A percentile compares a stretch with the other conserved stretches of the same genome.
These are phyloP conservation scores for Agonopterix heracliana DNA, from an alignment of 2,888 invertebrate genomes.

Conservation along the genomic window DNA sequence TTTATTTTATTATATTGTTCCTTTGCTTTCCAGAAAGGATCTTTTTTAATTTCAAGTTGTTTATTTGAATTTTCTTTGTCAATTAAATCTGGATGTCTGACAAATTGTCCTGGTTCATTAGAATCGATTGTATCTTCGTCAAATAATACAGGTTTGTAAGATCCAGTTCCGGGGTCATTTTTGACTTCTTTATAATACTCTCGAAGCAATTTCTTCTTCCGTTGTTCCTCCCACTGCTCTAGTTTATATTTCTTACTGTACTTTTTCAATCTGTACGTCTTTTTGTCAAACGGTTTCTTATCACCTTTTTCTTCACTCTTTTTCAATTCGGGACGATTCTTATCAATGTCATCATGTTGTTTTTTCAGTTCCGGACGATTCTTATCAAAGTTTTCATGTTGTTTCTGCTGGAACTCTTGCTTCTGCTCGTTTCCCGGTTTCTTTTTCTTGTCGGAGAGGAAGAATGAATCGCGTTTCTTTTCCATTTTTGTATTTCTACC, in stretches of 20 bases:
- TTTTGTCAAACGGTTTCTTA: conserved; percentile 81
- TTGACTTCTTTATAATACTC: conserved; percentile 75
- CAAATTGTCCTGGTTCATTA: conserved; percentile 45
- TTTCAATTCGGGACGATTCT: conserved; percentile 29
- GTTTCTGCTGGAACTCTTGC: conserved; percentile 23
- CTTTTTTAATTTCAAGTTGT: conserved; percentile 29
- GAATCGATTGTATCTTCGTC: conserved; percentile 60
- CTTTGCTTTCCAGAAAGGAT: conserved; percentile 71
- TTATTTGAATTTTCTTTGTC: conserved; percentile 27
- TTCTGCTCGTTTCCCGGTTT: conserved; percentile 5
- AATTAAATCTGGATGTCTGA: conserved; percentile 59
- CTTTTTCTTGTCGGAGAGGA: conserved; percentile 40
- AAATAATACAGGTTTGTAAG: conserved; percentile 68
- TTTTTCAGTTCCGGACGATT: conserved; percentile 27
- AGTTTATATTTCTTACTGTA: conserved; percentile 83
- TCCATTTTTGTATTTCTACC: conserved; percentile 43
- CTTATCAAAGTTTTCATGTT: conserved; percentile 44
- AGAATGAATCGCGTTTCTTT: conserved; percentile 51
- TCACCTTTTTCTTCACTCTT: conserved; percentile 11
- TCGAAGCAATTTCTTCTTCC: conserved; percentile 74
- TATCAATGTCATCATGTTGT: conserved; percentile 34
- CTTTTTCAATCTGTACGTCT: conserved; percentile 79
- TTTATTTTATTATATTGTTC: conserved; percentile 71
- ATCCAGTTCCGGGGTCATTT: conserved; percentile 55
- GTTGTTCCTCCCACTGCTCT: conserved; percentile 80